Evolutionary conservation across 2,888 invertebrate genomes (phyloP), one percentile per base, ranked within the genome.

Genomic region (Eupithecia exiguata): DNA sequence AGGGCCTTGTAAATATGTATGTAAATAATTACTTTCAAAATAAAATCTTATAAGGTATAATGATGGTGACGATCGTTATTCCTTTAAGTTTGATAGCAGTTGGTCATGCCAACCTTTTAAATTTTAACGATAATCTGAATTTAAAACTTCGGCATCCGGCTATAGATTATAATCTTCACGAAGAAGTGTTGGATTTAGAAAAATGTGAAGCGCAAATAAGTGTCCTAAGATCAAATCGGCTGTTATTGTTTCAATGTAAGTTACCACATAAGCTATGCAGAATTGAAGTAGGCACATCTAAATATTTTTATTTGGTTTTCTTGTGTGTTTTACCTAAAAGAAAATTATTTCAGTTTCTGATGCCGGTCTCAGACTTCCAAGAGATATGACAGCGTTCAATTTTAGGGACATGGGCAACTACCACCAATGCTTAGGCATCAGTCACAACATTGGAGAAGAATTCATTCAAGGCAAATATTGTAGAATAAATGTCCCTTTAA

Each of bases 391-490:
- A 1, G 70, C 73, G 30, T 86, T 85, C 0, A 87, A 87, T 62
- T 75, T 77, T 0, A 25, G 79, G 3, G 88, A 89, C 40, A 69
- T 86, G 66, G 89, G 89, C 5, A 88, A 86, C 78, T 89, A 88
- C 67, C 80, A 84, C 46, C 88, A 87, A 82, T 89, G 89, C 53
- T 77, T 89, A 9, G 82, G 77, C 5, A 85, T 89, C 35, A 79
- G 77, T 4, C 76, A 83, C 38, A 72, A 72, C 14, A 36, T 72
- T 7, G 71, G 77, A 46, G 79, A 79, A 12, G 77, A 76, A 65
- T 68, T 79, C n/a, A 82, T 88, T 1, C 80, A 84, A 78, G 89
- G 89, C 7, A 89, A 89, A 74, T 88, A 86, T 71, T 91, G 91
- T 58, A 80, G 87, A 49, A 87, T 88, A 21, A 67, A 61, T 1